Conservation (phyloP, 2,113 vertebrate genomes). For the Malurus melanocephalus region DNA sequence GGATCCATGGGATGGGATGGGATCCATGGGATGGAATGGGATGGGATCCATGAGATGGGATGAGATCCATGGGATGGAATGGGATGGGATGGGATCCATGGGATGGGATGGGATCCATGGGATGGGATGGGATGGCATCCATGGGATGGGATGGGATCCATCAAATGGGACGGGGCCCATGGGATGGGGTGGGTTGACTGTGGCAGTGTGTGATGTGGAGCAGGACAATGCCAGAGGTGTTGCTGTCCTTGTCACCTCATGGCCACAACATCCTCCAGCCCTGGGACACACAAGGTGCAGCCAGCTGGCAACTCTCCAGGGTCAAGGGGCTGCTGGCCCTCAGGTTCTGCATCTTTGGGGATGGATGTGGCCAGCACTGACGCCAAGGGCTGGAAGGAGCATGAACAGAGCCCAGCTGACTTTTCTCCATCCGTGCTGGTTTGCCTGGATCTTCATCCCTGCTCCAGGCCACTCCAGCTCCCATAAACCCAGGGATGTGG, state of each 20-base stretch:
- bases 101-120: too few relatives aligned
- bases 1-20: too few relatives aligned
- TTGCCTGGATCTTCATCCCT: neutral
- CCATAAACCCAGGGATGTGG: neutral
- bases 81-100: neutral
- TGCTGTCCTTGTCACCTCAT: neutral
- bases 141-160: too few relatives aligned
- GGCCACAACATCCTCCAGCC: neutral
- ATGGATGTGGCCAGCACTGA: neutral
- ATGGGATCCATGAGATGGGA: too few relatives aligned
- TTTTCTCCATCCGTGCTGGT: rapidly evolving
- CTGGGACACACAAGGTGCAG: neutral
- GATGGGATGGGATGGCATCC: too few relatives aligned
- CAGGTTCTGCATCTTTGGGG: neutral
- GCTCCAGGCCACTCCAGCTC: neutral
- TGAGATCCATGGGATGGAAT: too few relatives aligned
- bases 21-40: neutral
- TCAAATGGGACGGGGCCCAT: too few relatives aligned
- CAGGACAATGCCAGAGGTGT: neutral
- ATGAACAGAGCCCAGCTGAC: neutral
- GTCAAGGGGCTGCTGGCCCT: neutral
- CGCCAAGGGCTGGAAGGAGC: neutral
- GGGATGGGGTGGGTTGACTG: rapidly evolving
- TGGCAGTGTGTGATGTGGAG: neutral
- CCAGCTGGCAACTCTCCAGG: neutral